A percentile compares a stretch with the other conserved stretches of the same genome.
Conservation (phyloP, 2,888 invertebrate genomes). For the Zaprionus obscuricornis region DNA sequence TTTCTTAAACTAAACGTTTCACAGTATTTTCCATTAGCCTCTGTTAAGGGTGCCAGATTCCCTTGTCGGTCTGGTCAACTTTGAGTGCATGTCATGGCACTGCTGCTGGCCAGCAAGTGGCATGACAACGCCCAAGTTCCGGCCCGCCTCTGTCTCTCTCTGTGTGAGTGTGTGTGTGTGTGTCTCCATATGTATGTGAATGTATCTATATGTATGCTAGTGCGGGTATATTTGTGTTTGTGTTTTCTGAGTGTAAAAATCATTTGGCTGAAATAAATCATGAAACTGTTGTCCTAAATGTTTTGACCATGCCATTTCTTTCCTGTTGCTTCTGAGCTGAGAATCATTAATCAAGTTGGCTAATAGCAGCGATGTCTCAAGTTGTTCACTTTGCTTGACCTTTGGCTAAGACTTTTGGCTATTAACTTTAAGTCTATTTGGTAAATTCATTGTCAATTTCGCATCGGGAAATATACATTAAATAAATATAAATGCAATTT, state of each 20-base stretch:
- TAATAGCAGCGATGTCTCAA: slow-evolving; percentile 39
- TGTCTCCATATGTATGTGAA: not conserved
- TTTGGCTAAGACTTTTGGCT: slow-evolving; percentile 21
- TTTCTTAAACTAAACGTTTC: no score
- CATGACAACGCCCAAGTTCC: slow-evolving; percentile 11
- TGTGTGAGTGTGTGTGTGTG: slow-evolving; percentile 7
- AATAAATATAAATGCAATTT: slow-evolving; percentile 13
- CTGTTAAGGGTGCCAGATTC: not conserved
- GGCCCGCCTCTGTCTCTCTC: slow-evolving; percentile 4
- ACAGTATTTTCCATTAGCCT: slow-evolving; percentile 33
- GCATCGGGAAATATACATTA: not conserved
- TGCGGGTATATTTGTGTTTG: slow-evolving; percentile 5
- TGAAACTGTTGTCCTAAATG: slow-evolving; percentile 44
- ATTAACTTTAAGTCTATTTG: slow-evolving; percentile 39
- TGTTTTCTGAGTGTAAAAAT: slow-evolving; percentile 13
- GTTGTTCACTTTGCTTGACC: slow-evolving; percentile 37
- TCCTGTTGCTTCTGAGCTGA: slow-evolving; percentile 39
- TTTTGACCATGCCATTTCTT: slow-evolving; percentile 45
- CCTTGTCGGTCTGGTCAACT: not conserved
- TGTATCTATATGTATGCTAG: not conserved
- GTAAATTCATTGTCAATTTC: slow-evolving; percentile 35
- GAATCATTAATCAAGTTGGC: slow-evolving; percentile 57
- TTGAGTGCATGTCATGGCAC: slow-evolving; percentile 14
- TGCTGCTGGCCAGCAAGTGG: slow-evolving; percentile 63
- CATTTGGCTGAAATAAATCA: slow-evolving; percentile 57